phyloP scores from a whole-genome alignment of 92 coral and sea anemone genomes.

The Siderastrea radians region DNA sequence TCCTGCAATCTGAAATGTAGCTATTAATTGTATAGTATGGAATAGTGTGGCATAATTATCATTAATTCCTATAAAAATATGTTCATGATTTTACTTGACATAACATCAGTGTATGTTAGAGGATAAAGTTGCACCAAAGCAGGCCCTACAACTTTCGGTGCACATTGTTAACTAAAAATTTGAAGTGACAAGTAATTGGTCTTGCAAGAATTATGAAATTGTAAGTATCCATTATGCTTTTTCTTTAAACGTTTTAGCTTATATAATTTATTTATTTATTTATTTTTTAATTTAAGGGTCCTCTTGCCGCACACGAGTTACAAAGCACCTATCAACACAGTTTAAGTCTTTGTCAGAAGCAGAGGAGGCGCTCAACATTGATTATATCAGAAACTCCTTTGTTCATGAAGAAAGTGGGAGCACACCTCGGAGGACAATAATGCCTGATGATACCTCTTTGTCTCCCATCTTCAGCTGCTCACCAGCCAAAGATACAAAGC shows the following conservation, averaged over 20 bases:
- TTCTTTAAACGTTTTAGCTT: not conserved
- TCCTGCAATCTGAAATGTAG: too few relatives aligned
- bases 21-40: too few relatives aligned
- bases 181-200: too few relatives aligned
- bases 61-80: not conserved
- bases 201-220: too few relatives aligned
- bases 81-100: too few relatives aligned
- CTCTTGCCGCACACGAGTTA: slow-evolving; percentile 66
- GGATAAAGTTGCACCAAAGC: too few relatives aligned
- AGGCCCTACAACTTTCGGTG: too few relatives aligned
- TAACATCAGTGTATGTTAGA: too few relatives aligned
- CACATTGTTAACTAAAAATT: too few relatives aligned
- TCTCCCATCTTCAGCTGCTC: slow-evolving; percentile 64
- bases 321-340: slow-evolving; percentile 39
- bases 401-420: not conserved
- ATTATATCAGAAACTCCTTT: slow-evolving; percentile 5
- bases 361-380: slow-evolving; percentile 56
- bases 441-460: slow-evolving; percentile 6
- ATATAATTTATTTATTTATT: slow-evolving; percentile 6
- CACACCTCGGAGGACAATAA: not conserved
- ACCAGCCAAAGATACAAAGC: slow-evolving; percentile 11
- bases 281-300: slow-evolving; percentile 52
- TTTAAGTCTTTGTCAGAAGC: slow-evolving; percentile 63
- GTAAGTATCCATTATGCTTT: not conserved
- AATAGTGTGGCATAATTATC: too few relatives aligned